Evolutionary conservation across 2,888 invertebrate species (phyloP), one percentile per base, ranked within the genome.

Genomic region (Hedychridium roseum): DNA sequence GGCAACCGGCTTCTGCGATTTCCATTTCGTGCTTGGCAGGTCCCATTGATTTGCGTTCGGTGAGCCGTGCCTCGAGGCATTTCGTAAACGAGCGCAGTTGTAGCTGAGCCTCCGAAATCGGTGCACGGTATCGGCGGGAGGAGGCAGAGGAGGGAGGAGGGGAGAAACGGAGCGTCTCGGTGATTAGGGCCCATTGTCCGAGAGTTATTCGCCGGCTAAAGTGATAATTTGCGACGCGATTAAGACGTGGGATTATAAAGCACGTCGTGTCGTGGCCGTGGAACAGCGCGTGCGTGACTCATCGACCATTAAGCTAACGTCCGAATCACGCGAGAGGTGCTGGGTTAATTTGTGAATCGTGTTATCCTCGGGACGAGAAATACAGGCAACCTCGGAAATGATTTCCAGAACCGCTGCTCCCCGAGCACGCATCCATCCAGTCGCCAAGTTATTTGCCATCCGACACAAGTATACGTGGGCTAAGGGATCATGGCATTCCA

Each of bases 241-340:
- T 70, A 67, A 72, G 73, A 72, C 60, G 50, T 71, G 65, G 60
- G 46, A 70, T 65, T 66, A 55, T 57, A 64, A 70, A 62, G 56
- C 53, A 54, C 56, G 60, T 67, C 64, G 58, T 58, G 61, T 47
- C 52, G 50, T 53, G 45, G 55, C 28, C 34, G 36, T 30, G 34
- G n/a, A n/a, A n/a, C n/a, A n/a, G n/a, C n/a, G n/a, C 55, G 62
- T 67, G 73, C 74, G 74, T 74, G 74, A 70, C 72, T 65, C 60
- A 60, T 64, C 62, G 57, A 37, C 61, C 66, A 70, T 74, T 72
- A 70, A 63, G 53, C 51, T 53, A 60, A 62, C 56, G 58, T 65
- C 44, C 56, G 62, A 57, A 68, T 70, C 72, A 73, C 72, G 70
- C 70, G 58, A 69, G 55, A 69, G 70, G 72, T 64, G 70, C 57